Conservation (phyloP, 2,797 vertebrate species). For the Acanthurus lineatus region DNA sequence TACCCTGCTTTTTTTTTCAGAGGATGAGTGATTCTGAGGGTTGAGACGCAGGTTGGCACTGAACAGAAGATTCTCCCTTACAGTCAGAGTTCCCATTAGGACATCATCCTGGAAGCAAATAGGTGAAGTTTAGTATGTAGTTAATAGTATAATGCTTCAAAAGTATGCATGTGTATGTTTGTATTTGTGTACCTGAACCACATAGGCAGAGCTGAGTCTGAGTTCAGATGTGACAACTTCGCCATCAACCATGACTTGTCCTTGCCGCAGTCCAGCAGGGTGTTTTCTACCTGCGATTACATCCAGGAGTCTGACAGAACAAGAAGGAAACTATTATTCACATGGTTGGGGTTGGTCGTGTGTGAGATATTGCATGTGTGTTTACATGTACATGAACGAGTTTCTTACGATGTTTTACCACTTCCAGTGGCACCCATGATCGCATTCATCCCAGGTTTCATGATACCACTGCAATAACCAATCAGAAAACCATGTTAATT, state of each 20-base stretch:
- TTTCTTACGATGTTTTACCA: slow-evolving; percentile 88
- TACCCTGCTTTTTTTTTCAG: slow-evolving; percentile 78
- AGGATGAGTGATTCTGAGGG: slow-evolving; percentile 57
- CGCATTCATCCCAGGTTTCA: slow-evolving; percentile 88
- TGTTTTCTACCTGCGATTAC: slow-evolving; percentile 86
- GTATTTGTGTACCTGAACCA: slow-evolving; percentile 82
- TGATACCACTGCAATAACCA: slow-evolving; percentile 83
- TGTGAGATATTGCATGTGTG: background rate
- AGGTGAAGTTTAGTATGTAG: background rate
- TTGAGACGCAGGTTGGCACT: slow-evolving; percentile 85
- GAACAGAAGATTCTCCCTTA: slow-evolving; percentile 87
- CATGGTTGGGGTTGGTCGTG: background rate
- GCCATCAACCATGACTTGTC: slow-evolving; percentile 82
- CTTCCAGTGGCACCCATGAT: slow-evolving; percentile 89
- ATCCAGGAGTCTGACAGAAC: slow-evolving; percentile 81
- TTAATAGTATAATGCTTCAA: no score
- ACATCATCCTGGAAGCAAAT: slow-evolving; percentile 82
- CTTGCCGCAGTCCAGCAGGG: slow-evolving; percentile 81
- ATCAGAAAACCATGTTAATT: background rate
- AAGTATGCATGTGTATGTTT: slow-evolving; percentile 1
- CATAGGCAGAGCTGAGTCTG: slow-evolving; percentile 84
- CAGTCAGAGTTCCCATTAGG: slow-evolving; percentile 85
- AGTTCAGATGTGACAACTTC: slow-evolving; percentile 79
- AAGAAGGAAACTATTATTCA: background rate
- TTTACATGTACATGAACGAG: background rate